Base-by-base conservation (phyloP, 2,888 invertebrate species). In the Sinopyrophorus schimmeli region DNA sequence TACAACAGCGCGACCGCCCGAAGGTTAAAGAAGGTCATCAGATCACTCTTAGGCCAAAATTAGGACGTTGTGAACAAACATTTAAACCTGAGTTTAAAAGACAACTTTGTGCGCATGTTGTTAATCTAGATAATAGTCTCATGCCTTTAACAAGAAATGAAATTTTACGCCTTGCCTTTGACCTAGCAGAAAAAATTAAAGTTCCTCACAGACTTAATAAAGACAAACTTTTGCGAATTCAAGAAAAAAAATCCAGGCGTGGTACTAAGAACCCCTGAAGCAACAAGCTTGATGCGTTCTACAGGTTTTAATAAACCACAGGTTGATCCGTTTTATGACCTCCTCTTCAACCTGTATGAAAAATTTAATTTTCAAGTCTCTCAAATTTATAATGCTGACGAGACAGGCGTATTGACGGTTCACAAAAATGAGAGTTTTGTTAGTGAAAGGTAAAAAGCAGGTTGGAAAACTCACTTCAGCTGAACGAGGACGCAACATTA, bases 251-350 rank as follows among this genome's bases (percentile, higher is more conserved):
- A 39, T 15, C 28, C 28, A 10, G 39, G 3, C 14, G 2, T 39
- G 12, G 2, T 7, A 16, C n/a, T 39, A 10, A 15, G 27, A 27
- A 27, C 10, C 9, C 18, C 39, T 3, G 39, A 27, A 14, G 11
- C 18, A 17, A 28, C 18, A 16, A 39, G 39, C 5, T 39, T 39
- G 11, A 10, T 11, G 15, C 16, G 23, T 3, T 17, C 28, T 27
- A 12, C 12, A 10, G 39, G 39, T 10, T 39, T 40, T 23, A 40
- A 40, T 30, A 40, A 30, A 21, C 30, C 30, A 3, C 40, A 40
- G 11, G 21, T 39, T 24, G 10, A 24, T 39, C 9, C 5, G 4
- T 39, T 30, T 40, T 40, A 14, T 38, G 26, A 38, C 7, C 17
- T 18, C 4, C 11, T 17, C 1, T n/a, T n/a, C 10, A 20, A 7